Evolutionary conservation across 2,888 invertebrate genomes (phyloP).

Genomic region (Agrochola litura): DNA sequence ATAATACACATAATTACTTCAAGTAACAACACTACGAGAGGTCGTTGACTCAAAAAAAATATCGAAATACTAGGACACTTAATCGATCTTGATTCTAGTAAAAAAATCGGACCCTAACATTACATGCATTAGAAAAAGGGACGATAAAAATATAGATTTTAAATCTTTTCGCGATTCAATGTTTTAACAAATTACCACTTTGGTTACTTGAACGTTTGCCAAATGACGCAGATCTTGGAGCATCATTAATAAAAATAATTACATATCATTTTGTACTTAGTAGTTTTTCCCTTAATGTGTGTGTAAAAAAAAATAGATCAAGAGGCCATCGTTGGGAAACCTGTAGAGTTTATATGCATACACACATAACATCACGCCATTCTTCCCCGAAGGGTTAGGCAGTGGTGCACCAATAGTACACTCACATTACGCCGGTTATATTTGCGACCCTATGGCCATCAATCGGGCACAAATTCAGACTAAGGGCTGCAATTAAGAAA

Average conservation of each 20-base stretch:
- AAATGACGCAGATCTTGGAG: slow-evolving; percentile 18
- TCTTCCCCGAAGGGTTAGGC: not conserved
- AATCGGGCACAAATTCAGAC: no score
- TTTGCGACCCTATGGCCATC: no score
- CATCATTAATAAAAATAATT: slow-evolving; percentile 39
- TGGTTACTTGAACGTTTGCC: slow-evolving; percentile 39
- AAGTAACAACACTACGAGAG: no score
- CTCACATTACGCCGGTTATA: not conserved
- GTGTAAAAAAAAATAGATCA: not conserved
- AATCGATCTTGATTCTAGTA: not conserved
- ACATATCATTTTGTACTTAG: slow-evolving; percentile 21
- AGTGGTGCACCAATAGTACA: not conserved
- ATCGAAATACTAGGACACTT: not conserved
- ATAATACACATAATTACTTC: no score
- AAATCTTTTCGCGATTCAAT: slow-evolving; percentile 2
- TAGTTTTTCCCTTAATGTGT: not conserved
- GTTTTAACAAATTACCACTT: not conserved
- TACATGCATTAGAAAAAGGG: not conserved
- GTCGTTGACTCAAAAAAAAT: no score
- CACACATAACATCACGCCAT: not conserved
- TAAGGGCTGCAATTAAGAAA: no score
- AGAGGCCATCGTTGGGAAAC: slow-evolving; percentile 6
- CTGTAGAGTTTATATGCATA: not conserved
- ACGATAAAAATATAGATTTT: not conserved
- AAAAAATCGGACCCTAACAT: not conserved